Conservation (phyloP, 1,140 invertebrate species). For the Lordiphosa collinella region DNA sequence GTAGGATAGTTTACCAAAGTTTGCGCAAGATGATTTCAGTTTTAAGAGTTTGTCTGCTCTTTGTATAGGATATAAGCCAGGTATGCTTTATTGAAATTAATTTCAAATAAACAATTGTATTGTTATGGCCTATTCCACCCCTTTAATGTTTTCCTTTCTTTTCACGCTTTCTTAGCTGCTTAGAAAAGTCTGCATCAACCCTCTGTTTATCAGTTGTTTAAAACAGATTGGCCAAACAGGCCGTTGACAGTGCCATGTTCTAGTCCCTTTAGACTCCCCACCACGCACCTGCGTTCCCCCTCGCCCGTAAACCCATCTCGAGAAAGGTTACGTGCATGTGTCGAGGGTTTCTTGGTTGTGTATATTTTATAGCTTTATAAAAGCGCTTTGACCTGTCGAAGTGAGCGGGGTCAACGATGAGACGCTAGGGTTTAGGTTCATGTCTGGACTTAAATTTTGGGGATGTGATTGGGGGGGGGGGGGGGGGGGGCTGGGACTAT, state of each 20-base stretch:
- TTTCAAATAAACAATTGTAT: too few species aligned
- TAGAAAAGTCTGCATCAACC: constrained; percentile 5
- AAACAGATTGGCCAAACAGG: constrained; percentile 51
- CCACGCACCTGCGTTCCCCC: neutral
- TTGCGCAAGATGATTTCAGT: too few species aligned
- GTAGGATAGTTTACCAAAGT: too few species aligned
- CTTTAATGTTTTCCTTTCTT: too few species aligned
- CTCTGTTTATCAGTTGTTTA: constrained; percentile 28
- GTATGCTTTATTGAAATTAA: too few species aligned
- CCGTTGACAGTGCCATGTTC: constrained; percentile 54
- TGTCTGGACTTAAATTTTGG: constrained; percentile 37
- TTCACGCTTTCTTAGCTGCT: too few species aligned
- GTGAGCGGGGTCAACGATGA: constrained; percentile 46
- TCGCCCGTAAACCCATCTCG: neutral
- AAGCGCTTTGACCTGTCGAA: constrained; percentile 56
- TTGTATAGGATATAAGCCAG: too few species aligned
- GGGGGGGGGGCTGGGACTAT: constrained; percentile 25
- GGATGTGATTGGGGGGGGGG: neutral
- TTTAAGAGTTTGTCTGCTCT: too few species aligned
- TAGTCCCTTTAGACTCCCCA: neutral
- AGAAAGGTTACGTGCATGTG: constrained; percentile 33
- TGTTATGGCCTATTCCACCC: too few species aligned
- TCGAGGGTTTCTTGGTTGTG: constrained; percentile 28
- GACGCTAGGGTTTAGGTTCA: constrained; percentile 27
- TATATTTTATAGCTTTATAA: constrained; percentile 74